These are phyloP conservation scores for Cebuella pygmaea DNA, from an alignment of 2,797 vertebrate species.

Conservation along the genomic window DNA sequence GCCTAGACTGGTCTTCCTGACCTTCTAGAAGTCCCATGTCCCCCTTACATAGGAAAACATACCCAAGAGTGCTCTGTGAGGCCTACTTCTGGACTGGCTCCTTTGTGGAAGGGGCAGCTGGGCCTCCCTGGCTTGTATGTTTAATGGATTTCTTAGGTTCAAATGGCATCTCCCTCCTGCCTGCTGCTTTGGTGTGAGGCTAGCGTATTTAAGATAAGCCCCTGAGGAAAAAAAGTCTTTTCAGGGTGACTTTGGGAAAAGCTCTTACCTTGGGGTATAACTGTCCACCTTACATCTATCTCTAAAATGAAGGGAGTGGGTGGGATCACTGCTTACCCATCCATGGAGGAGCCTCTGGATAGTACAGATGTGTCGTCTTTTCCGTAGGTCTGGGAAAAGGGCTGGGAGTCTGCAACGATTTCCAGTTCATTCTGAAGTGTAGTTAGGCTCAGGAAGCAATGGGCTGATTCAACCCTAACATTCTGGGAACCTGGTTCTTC, in stretches of 20 bases:
- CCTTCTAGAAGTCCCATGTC: background rate
- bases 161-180: background rate
- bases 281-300: background rate
- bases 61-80: background rate
- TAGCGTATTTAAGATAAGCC: background rate
- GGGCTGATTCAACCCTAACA: background rate
- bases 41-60: background rate
- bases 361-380: background rate
- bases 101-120: background rate
- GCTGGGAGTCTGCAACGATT: background rate
- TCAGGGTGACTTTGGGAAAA: background rate
- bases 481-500: background rate
- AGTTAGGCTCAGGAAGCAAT: background rate
- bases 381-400: background rate
- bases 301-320: background rate
- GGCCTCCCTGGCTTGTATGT: background rate
- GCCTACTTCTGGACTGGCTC: background rate
- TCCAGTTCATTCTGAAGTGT: background rate
- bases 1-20: background rate
- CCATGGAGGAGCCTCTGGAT: background rate
- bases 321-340: background rate
- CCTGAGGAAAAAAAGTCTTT: background rate
- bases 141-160: background rate
- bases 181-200: background rate
- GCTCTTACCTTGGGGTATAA: background rate